phyloP scores from a whole-genome alignment of 2,113 vertebrate genomes.

The Turnix velox region DNA sequence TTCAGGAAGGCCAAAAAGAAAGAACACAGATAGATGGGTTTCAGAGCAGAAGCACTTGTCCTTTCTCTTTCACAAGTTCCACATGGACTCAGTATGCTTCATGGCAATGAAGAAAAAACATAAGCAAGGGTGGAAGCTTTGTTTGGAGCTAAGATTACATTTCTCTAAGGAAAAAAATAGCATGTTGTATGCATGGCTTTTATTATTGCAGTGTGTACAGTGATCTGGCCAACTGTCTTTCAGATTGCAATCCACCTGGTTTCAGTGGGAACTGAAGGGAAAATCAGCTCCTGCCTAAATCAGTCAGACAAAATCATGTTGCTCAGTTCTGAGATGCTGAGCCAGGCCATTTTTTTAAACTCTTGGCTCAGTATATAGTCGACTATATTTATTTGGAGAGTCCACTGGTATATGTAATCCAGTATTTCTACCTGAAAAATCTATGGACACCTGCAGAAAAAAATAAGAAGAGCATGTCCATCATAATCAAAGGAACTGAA shows the following conservation, averaged over 20 bases:
- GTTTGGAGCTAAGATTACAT: background rate
- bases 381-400: background rate
- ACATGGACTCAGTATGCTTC: background rate
- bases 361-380: background rate
- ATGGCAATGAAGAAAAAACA: background rate
- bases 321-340: background rate
- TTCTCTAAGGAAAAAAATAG: background rate
- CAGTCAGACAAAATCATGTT: background rate
- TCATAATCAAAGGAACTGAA: background rate
- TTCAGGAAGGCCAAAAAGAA: background rate
- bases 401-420: background rate
- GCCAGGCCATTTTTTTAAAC: background rate
- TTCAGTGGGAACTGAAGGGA: background rate
- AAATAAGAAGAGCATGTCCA: background rate
- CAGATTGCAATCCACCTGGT: background rate
- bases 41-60: background rate
- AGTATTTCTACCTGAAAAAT: background rate
- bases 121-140: background rate
- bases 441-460: background rate
- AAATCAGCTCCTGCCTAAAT: background rate
- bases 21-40: background rate
- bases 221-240: background rate
- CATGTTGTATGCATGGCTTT: background rate
- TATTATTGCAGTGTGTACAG: background rate
- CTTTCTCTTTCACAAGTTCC: background rate